Evolutionary conservation across 2,888 invertebrate species (phyloP).

Genomic region (Lepidochrysops patricia): DNA sequence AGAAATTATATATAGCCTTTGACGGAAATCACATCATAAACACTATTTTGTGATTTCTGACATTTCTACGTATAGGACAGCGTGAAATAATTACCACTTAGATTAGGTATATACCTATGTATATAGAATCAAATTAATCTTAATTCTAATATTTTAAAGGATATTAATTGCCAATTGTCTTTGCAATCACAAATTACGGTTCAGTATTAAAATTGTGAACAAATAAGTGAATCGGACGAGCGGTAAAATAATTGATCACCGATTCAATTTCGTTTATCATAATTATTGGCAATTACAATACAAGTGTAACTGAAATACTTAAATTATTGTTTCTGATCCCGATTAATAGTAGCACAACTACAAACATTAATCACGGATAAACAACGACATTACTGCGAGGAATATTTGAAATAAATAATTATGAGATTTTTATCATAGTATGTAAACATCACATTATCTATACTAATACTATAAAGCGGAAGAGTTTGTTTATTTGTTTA

Average conservation of each 20-base stretch:
- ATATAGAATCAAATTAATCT: too few relatives aligned
- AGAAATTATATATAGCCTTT: too few relatives aligned
- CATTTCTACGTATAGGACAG: too few relatives aligned
- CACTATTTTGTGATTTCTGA: too few relatives aligned
- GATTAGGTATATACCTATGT: background rate
- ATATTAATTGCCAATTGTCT: background rate
- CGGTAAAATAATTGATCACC: slow-evolving; percentile 11
- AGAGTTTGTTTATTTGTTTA: too few relatives aligned
- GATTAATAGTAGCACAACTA: slow-evolving; percentile 6
- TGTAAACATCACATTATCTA: too few relatives aligned
- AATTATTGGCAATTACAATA: slow-evolving; percentile 13
- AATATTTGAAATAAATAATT: background rate
- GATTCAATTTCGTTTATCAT: slow-evolving; percentile 7
- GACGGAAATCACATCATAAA: too few relatives aligned
- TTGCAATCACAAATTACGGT: background rate
- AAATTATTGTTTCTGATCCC: slow-evolving; percentile 9
- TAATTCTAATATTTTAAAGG: background rate
- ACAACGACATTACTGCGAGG: background rate
- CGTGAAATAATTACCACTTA: background rate
- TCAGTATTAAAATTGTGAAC: background rate
- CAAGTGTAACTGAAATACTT: slow-evolving; percentile 11
- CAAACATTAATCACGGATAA: background rate
- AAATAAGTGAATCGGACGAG: slow-evolving; percentile 4
- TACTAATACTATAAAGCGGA: too few relatives aligned
- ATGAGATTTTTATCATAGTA: too few relatives aligned